phyloP scores from a whole-genome alignment of 2,113 vertebrate genomes.

The Myotis davidii region DNA sequence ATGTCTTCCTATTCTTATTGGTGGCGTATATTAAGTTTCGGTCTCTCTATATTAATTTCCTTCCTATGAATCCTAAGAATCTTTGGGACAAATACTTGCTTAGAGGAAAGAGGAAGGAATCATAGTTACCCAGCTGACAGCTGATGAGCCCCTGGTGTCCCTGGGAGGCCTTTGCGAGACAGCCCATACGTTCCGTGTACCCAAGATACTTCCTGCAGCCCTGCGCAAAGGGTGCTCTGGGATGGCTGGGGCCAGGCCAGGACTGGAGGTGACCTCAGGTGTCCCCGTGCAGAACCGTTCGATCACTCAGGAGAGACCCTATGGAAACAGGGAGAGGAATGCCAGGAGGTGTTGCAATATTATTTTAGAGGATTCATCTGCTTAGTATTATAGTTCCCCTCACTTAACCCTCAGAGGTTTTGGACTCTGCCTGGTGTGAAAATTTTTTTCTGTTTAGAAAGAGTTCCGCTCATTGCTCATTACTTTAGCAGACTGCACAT shows the following conservation, averaged over 20 bases:
- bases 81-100: neutral
- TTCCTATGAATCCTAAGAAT: neutral
- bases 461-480: constrained; percentile 83
- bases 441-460: constrained; percentile 83
- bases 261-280: constrained; percentile 65
- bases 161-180: neutral
- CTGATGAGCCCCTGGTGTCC: neutral
- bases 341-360: constrained; percentile 87
- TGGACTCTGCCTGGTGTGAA: constrained; percentile 84
- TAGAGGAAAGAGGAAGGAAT: neutral
- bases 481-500: constrained; percentile 77
- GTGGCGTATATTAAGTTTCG: neutral
- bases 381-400: constrained; percentile 87
- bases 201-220: neutral
- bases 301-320: constrained; percentile 79
- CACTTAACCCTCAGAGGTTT: constrained; percentile 86
- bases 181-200: neutral
- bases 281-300: constrained; percentile 70
- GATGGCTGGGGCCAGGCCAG: neutral
- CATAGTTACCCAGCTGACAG: neutral
- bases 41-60: neutral
- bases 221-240: neutral
- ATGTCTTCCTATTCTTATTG: neutral
- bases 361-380: constrained; percentile 86
- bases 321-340: constrained; percentile 77